A percentile compares a stretch with the other conserved stretches of the same genome.
These are phyloP conservation scores for Zoanthus solanderi DNA, from an alignment of 92 coral and sea anemone species.

Conservation along the genomic window DNA sequence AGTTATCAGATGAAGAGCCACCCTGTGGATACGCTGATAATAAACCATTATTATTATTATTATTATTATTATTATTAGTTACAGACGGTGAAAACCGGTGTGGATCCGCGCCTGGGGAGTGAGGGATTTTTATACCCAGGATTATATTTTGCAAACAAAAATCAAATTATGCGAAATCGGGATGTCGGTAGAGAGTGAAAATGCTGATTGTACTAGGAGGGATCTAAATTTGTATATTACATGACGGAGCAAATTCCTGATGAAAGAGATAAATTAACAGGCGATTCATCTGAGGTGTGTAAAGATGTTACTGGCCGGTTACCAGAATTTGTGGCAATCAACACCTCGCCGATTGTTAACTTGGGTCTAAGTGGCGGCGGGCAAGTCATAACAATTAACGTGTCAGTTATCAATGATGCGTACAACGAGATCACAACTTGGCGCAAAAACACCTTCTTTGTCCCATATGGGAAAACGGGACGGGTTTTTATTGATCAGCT, in stretches of 20 bases:
- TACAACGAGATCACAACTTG: not conserved
- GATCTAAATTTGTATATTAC: not conserved
- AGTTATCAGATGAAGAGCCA: too few species aligned
- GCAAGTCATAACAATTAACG: not conserved
- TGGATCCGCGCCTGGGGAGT: too few species aligned
- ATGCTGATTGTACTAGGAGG: slow-evolving; percentile 2
- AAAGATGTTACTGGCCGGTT: too few species aligned
- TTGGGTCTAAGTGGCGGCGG: not conserved
- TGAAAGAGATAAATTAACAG: not conserved
- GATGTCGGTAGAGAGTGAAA: not conserved
- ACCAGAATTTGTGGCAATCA: too few species aligned
- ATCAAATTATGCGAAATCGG: too few species aligned
- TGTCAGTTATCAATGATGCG: not conserved
- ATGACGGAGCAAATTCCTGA: not conserved
- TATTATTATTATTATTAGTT: too few species aligned
- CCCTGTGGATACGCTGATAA: too few species aligned
- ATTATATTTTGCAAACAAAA: too few species aligned
- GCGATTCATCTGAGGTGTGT: too few species aligned
- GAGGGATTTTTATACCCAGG: too few species aligned
- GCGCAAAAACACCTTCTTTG: slow-evolving; percentile 5
- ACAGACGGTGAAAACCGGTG: too few species aligned
- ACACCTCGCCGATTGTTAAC: slow-evolving; percentile 15
- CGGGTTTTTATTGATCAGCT: not conserved
- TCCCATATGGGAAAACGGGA: not conserved
- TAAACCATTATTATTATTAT: too few species aligned